Conservation (phyloP, 2,888 invertebrate species). For the Psylliodes chrysocephalus region DNA sequence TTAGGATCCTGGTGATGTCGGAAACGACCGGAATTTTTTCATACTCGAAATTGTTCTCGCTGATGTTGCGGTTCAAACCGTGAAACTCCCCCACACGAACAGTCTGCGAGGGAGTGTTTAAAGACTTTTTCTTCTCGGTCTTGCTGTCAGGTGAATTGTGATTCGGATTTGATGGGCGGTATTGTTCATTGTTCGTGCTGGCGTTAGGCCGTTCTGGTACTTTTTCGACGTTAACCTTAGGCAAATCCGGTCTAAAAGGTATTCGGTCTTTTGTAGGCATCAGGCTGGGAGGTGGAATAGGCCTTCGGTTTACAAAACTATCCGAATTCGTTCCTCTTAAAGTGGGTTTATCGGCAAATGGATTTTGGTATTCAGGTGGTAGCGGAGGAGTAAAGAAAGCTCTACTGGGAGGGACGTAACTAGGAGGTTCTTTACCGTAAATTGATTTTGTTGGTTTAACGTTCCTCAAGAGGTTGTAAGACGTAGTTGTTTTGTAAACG, state of each 20-base stretch:
- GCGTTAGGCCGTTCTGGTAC: constrained; percentile 47
- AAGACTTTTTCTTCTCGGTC: constrained; percentile 74
- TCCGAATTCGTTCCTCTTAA: constrained; percentile 74
- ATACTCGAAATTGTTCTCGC: constrained; percentile 62
- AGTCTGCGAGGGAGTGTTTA: constrained; percentile 80
- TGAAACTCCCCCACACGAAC: constrained; percentile 63
- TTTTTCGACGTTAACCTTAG: constrained; percentile 61
- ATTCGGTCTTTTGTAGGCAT: constrained; percentile 84
- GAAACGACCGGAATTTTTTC: constrained; percentile 69
- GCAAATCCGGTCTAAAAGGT: constrained; percentile 78
- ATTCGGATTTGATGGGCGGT: constrained; percentile 34
- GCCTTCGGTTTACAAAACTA: constrained; percentile 76
- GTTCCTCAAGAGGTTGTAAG: constrained; percentile 70
- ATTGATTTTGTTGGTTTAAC: constrained; percentile 71
- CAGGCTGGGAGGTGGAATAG: constrained; percentile 84
- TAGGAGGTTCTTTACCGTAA: constrained; percentile 77
- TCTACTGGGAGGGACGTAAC: constrained; percentile 84
- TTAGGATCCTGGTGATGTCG: constrained; percentile 85
- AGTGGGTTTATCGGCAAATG: constrained; percentile 90
- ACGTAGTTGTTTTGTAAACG: constrained; percentile 61
- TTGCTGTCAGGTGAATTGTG: constrained; percentile 44
- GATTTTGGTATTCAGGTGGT: constrained; percentile 85
- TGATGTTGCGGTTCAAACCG: constrained; percentile 56
- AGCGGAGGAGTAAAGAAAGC: constrained; percentile 82
- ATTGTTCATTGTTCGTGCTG: constrained; percentile 32